phyloP scores from a whole-genome alignment of 2,888 invertebrate genomes.

The Polyommatus icarus region DNA sequence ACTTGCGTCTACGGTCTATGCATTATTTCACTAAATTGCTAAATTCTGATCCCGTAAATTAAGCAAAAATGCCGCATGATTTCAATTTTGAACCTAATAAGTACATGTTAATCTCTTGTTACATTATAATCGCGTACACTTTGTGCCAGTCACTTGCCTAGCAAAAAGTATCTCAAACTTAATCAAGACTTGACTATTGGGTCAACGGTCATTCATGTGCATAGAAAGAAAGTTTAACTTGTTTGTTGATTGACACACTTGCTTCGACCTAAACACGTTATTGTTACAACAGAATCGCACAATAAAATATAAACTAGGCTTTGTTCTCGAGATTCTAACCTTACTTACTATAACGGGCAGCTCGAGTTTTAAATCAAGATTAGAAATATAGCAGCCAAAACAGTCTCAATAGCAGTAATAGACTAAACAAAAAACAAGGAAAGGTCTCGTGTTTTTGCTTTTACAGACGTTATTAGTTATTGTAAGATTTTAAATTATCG shows the following conservation, averaged over 20 bases:
- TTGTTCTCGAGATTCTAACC: not conserved
- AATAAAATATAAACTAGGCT: not conserved
- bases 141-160: not conserved
- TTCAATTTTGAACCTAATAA: no score
- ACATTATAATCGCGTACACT: not conserved
- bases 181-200: not conserved
- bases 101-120: not conserved
- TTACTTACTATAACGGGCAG: not conserved
- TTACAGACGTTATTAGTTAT: no score
- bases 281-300: not conserved
- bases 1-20: no score
- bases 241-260: conserved; percentile 17
- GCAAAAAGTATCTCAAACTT: not conserved
- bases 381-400: not conserved
- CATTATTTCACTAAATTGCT: no score
- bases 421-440: not conserved
- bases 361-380: not conserved
- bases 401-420: not conserved
- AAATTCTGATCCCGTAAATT: no score
- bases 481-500: not conserved
- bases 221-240: conserved; percentile 16
- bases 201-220: not conserved
- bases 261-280: not conserved
- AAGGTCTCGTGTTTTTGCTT: not conserved
- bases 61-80: no score